These are phyloP conservation scores for Cnemophilus loriae DNA, from an alignment of 2,113 vertebrate species.

Conservation along the genomic window DNA sequence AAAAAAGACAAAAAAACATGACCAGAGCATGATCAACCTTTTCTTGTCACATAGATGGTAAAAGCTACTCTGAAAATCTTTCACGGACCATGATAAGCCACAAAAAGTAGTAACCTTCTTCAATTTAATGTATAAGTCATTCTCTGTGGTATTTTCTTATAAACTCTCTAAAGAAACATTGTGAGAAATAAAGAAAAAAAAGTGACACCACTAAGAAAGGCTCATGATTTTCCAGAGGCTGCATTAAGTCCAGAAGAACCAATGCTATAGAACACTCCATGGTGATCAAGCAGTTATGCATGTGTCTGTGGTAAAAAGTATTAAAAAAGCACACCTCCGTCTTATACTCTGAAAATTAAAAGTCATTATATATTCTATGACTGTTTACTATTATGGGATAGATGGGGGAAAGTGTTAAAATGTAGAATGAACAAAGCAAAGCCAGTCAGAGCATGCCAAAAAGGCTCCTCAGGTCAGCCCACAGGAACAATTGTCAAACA, in stretches of 20 bases:
- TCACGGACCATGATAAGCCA: background rate
- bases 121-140: background rate
- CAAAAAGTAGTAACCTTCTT: background rate
- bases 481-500: background rate
- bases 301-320: background rate
- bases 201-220: background rate
- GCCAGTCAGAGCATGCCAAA: background rate
- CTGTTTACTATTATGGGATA: background rate
- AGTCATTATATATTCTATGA: background rate
- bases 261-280: background rate
- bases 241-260: background rate
- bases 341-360: background rate
- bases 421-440: background rate
- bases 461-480: background rate
- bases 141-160: background rate
- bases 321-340: background rate
- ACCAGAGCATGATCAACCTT: background rate
- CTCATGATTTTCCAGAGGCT: background rate
- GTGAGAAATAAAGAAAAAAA: background rate
- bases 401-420: background rate
- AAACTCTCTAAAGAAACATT: background rate
- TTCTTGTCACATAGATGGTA: background rate
- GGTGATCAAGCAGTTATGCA: background rate
- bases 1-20: fast-evolving
- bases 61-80: background rate